These are phyloP conservation scores for Heliconius hortense DNA, from an alignment of 2,888 invertebrate species.

Conservation along the genomic window DNA sequence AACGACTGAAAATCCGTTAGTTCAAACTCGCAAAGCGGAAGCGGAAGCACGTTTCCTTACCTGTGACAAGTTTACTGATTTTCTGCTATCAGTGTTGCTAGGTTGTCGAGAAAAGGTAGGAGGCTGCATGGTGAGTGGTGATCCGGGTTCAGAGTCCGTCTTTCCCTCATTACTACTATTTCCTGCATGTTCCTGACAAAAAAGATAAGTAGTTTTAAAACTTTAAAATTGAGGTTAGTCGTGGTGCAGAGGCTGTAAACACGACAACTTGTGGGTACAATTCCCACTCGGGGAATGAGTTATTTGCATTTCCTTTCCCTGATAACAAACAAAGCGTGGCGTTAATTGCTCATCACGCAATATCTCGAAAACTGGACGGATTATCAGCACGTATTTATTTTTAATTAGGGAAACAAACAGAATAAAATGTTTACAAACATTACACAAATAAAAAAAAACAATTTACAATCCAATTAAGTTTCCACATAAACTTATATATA, in stretches of 20 bases:
- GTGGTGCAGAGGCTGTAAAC: too few species aligned
- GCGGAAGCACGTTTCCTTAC: slow-evolving; percentile 50
- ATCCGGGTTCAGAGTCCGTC: slow-evolving; percentile 74
- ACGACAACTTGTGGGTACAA: too few species aligned
- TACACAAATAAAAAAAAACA: too few species aligned
- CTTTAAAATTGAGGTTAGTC: neutral
- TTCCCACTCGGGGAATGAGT: too few species aligned
- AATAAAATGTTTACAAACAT: too few species aligned
- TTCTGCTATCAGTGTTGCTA: slow-evolving; percentile 69
- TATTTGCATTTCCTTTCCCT: too few species aligned
- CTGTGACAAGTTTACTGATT: slow-evolving; percentile 67
- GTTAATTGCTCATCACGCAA: too few species aligned
- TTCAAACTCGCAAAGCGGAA: neutral
- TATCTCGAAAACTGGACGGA: too few species aligned
- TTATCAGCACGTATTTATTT: too few species aligned
- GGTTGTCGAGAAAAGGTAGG: slow-evolving; percentile 70
- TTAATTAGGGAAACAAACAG: too few species aligned
- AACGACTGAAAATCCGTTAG: neutral
- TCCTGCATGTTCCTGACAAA: slow-evolving; percentile 60
- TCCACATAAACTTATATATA: neutral
- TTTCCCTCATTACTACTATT: slow-evolving; percentile 73
- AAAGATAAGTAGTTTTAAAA: neutral
- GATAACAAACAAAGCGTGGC: too few species aligned
- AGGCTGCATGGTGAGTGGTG: slow-evolving; percentile 66
- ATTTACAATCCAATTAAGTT: too few species aligned